Base-by-base conservation (phyloP, 2,888 invertebrate species). In the Leptopterna dolabrata region DNA sequence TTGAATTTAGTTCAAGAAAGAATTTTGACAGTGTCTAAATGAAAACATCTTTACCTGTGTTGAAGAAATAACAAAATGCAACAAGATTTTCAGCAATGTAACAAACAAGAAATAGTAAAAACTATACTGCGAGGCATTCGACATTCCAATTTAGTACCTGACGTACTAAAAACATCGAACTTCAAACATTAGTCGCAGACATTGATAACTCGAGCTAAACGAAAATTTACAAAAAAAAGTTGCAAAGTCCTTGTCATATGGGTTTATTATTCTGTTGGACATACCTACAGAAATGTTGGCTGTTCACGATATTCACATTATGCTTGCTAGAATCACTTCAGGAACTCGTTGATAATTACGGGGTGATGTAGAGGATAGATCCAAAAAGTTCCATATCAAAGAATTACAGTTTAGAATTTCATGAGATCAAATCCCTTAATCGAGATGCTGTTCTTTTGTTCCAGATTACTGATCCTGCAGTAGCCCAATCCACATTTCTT, bases 401-500 rank as follows among this genome's bases (percentile, higher is more conserved):
- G n/a, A n/a, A n/a, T n/a, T n/a, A n/a, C n/a, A n/a, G n/a, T n/a
- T n/a, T n/a, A n/a, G n/a, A n/a, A 36, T 36, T 36, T 36, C 7
- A 36, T 36, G 36, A 36, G 36, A 36, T 36, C 7, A 2, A 36
- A n/a, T n/a, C n/a, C n/a, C n/a, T 30, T 71, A 30, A 1, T 71
- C 29, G 2, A 16, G 11, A 29, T 30, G 16, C 14, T n/a, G 3
- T 55, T 3, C 3, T 16, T 55, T 73, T 36, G 14, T 63, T 80
- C 30, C 41, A 80, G 55, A 87, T 30, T 11, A 47, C 27, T 13
- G 24, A 86, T 19, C 29, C 47, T 55, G 47, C 47, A 55, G 29
- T 27, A 13, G 24, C 6, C 19, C 81, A 29, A 51, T 51, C 81
- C 1, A 14, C 47, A 6, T 81, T 27, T 30, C 90, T 92, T 89